phyloP scores from a whole-genome alignment of 1,140 invertebrate species.

The Plectrocnemia conspersa region DNA sequence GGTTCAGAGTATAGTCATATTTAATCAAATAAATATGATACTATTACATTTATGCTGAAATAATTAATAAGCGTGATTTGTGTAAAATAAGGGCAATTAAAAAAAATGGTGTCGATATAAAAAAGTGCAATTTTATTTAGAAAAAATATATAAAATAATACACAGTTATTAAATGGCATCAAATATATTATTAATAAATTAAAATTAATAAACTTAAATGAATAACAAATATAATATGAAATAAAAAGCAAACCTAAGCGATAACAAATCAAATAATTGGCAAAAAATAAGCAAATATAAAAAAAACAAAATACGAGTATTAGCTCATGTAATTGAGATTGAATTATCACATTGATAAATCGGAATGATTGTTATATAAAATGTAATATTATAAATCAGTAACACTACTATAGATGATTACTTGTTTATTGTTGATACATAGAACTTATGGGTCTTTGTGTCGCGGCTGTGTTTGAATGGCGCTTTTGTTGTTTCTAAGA shows the following conservation, averaged over 20 bases:
- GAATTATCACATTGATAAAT: neutral
- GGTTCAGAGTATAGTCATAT: too few species aligned
- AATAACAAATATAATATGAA: neutral
- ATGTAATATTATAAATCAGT: too few species aligned
- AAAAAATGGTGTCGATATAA: too few species aligned
- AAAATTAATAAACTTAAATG: neutral
- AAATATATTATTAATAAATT: neutral
- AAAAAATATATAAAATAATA: neutral
- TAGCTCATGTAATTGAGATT: neutral
- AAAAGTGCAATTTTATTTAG: neutral
- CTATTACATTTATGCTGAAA: too few species aligned
- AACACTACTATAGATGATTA: conserved; percentile 17
- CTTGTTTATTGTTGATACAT: conserved; percentile 56
- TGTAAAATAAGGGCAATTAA: conserved; percentile 1
- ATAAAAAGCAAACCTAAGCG: neutral
- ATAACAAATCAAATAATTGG: neutral
- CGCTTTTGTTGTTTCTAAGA: conserved; percentile 66
- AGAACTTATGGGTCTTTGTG: conserved; percentile 78
- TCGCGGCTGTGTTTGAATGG: conserved; percentile 77
- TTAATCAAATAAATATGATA: too few species aligned
- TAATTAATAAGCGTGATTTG: too few species aligned
- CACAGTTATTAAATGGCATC: neutral
- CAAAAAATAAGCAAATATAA: neutral
- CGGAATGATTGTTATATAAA: neutral
- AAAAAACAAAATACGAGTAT: neutral